These are phyloP conservation scores for Ichneumon xanthorius DNA, from an alignment of 2,888 invertebrate genomes.

Conservation along the genomic window DNA sequence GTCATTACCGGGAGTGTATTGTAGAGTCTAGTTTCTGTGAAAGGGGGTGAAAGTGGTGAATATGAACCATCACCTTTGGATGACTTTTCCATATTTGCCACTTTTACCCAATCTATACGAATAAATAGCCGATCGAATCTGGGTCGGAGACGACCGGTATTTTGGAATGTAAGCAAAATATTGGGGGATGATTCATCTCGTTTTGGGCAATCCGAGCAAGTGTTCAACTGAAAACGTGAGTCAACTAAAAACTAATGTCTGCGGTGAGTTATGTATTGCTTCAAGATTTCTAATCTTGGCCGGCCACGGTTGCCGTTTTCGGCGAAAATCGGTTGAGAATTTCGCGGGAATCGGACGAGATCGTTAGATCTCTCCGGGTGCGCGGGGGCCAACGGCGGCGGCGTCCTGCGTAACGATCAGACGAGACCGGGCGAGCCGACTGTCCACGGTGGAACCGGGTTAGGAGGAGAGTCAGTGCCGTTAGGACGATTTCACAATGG, in stretches of 20 bases:
- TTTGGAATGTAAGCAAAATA: neutral
- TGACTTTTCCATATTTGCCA: neutral
- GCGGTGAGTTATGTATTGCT: neutral
- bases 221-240: too few relatives aligned
- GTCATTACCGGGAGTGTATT: neutral
- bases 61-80: too few relatives aligned
- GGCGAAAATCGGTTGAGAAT: neutral
- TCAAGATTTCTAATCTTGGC: neutral
- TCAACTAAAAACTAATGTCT: neutral
- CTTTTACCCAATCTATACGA: neutral
- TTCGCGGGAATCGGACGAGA: neutral
- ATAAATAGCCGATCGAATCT: neutral
- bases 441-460: conserved; percentile 71
- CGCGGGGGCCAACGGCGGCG: neutral
- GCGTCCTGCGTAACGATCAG: conserved; percentile 40
- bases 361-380: neutral
- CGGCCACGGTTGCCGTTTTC: neutral
- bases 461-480: conserved; percentile 71
- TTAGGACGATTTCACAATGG: conserved; percentile 74
- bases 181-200: neutral
- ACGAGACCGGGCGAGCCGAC: conserved; percentile 43
- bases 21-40: neutral
- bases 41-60: neutral
- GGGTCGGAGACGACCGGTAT: neutral
- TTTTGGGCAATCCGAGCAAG: neutral